Conservation (phyloP, 2,113 vertebrate genomes). For the Labrus mixtus region DNA sequence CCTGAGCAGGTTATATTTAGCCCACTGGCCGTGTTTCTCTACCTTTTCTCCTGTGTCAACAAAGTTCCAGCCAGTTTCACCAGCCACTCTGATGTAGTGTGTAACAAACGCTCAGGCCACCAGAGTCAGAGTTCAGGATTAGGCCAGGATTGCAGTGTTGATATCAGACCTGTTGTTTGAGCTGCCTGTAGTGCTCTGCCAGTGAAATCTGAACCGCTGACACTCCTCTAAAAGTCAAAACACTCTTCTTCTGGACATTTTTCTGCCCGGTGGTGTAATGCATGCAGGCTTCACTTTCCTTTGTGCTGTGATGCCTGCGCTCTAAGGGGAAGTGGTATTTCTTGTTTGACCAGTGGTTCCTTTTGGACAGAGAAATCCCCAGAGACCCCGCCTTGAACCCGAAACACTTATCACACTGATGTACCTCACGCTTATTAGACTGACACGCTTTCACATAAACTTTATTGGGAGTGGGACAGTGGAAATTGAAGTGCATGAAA, state of each 20-base stretch:
- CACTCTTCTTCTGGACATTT: slow-evolving; percentile 59
- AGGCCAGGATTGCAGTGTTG: slow-evolving; percentile 32
- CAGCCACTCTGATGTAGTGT: slow-evolving; percentile 11
- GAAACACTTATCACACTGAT: slow-evolving; percentile 55
- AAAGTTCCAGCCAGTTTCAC: slow-evolving; percentile 58
- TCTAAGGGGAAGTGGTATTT: slow-evolving; percentile 58
- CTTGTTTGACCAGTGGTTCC: slow-evolving; percentile 58
- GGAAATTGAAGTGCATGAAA: slow-evolving; percentile 66
- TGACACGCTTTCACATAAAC: slow-evolving; percentile 65
- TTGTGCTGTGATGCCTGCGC: slow-evolving; percentile 31
- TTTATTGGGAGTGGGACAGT: slow-evolving; percentile 67
- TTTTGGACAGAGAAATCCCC: slow-evolving; percentile 49
- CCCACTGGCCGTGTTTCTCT: slow-evolving; percentile 66
- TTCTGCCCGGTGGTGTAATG: slow-evolving; percentile 36
- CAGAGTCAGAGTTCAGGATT: slow-evolving; percentile 56
- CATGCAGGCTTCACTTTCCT: slow-evolving; percentile 52
- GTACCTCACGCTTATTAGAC: slow-evolving; percentile 61
- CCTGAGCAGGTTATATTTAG: slow-evolving; percentile 79
- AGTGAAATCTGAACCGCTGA: slow-evolving; percentile 71
- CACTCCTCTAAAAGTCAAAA: slow-evolving; percentile 67
- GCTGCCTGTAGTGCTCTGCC: slow-evolving; percentile 38
- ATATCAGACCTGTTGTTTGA: slow-evolving; percentile 55
- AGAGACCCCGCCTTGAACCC: slow-evolving; percentile 61
- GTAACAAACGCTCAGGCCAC: slow-evolving; percentile 44
- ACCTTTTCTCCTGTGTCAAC: slow-evolving; percentile 71